phyloP scores from a whole-genome alignment of 2,888 invertebrate genomes.

The Amiota mariae region DNA sequence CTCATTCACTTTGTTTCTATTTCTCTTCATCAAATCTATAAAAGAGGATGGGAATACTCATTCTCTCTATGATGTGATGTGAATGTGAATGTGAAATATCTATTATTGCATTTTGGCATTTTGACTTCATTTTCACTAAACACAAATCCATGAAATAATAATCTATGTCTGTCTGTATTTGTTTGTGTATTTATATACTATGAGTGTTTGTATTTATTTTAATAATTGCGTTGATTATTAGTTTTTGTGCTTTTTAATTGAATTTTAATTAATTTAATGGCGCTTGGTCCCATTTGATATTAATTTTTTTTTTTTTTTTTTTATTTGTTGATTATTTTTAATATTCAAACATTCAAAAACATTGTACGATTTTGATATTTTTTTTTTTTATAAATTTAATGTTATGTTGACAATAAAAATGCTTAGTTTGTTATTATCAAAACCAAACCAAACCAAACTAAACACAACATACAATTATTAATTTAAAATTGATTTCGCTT shows the following conservation, averaged over 20 bases:
- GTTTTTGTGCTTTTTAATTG: slow-evolving; percentile 62
- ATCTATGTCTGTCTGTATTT: not conserved
- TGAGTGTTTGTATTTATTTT: slow-evolving; percentile 18
- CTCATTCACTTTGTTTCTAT: not conserved
- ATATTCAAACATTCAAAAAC: too few relatives aligned
- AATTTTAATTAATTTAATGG: slow-evolving; percentile 65
- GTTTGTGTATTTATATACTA: not conserved
- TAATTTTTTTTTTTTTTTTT: slow-evolving; percentile 22
- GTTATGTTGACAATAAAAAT: too few relatives aligned
- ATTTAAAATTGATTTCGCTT: too few relatives aligned
- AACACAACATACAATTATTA: not conserved
- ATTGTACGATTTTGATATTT: too few relatives aligned
- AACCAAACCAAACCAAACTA: not conserved
- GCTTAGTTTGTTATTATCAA: not conserved
- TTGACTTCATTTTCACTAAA: slow-evolving; percentile 14
- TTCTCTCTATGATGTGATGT: slow-evolving; percentile 4
- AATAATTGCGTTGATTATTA: slow-evolving; percentile 49
- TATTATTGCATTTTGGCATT: slow-evolving; percentile 28
- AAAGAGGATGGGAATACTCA: slow-evolving; percentile 41
- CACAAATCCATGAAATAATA: not conserved
- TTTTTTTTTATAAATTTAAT: too few relatives aligned
- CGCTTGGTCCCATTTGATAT: slow-evolving; percentile 37
- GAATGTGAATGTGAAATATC: slow-evolving; percentile 5
- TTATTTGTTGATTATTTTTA: too few relatives aligned
- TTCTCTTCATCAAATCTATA: too few relatives aligned